Evolutionary conservation across 1,140 invertebrate species (phyloP).

Genomic region (Ylistrum balloti): DNA sequence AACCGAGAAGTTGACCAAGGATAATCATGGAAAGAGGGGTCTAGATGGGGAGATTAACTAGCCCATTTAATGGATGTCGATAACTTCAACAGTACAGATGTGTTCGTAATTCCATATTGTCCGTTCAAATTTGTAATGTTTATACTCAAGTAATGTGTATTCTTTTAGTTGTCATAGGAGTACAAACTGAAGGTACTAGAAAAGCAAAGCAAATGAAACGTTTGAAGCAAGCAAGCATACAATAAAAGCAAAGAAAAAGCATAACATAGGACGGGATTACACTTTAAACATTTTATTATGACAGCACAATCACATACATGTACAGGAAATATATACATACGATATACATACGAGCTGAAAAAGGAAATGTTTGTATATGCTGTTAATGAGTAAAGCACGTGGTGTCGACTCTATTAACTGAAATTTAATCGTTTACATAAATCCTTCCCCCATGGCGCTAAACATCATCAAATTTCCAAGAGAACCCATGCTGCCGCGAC

Average conservation of each 20-base stretch:
- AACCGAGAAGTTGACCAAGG: too few relatives aligned
- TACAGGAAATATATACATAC: constrained; percentile 4
- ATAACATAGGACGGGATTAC: not conserved
- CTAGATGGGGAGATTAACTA: too few relatives aligned
- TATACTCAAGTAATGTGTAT: too few relatives aligned
- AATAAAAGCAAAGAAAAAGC: not conserved
- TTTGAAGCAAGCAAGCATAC: not conserved
- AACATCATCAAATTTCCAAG: not conserved
- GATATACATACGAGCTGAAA: not conserved
- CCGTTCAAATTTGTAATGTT: too few relatives aligned
- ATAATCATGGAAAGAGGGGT: too few relatives aligned
- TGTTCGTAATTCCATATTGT: too few relatives aligned
- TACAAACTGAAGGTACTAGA: too few relatives aligned
- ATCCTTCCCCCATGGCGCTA: constrained; percentile 8
- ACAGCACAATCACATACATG: constrained; percentile 19
- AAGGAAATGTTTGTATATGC: not conserved
- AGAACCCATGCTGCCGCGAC: not conserved
- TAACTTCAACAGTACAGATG: too few relatives aligned
- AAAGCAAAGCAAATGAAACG: not conserved
- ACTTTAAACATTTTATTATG: constrained; percentile 1
- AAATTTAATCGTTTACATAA: not conserved
- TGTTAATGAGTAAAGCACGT: not conserved
- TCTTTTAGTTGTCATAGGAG: too few relatives aligned
- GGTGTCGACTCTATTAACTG: constrained; percentile 2
- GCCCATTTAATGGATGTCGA: too few relatives aligned